Evolutionary conservation across 2,888 invertebrate species (phyloP).

Genomic region (Ichneumoninae sp.): DNA sequence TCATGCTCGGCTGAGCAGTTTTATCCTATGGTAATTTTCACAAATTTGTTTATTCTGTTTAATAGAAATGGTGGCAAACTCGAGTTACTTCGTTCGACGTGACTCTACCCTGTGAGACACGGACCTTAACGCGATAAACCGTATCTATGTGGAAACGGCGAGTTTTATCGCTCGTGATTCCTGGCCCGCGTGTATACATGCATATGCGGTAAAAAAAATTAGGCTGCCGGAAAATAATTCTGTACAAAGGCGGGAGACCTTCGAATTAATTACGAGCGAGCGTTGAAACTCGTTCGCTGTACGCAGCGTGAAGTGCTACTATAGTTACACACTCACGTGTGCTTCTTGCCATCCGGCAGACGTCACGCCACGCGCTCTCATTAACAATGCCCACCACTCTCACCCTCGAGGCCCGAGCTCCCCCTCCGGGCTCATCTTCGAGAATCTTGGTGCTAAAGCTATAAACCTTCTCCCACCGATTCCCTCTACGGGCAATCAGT

Average conservation of each 20-base stretch:
- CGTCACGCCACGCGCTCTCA: slow-evolving; percentile 77
- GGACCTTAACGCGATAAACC: slow-evolving; percentile 1
- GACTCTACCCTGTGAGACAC: not conserved
- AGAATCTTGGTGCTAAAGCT: slow-evolving; percentile 45
- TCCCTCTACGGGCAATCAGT: slow-evolving; percentile 42
- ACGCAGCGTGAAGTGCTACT: slow-evolving; percentile 39
- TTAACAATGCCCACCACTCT: slow-evolving; percentile 74
- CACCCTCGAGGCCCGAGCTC: slow-evolving; percentile 56
- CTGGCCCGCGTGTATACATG: slow-evolving; percentile 58
- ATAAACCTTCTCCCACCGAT: slow-evolving; percentile 14
- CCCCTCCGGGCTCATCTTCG: slow-evolving; percentile 39
- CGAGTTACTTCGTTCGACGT: not conserved
- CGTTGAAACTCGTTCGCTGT: slow-evolving; percentile 62
- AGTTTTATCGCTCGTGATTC: slow-evolving; percentile 75
- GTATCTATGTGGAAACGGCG: slow-evolving; percentile 60
- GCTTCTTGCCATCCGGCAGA: slow-evolving; percentile 69
- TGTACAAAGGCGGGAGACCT: slow-evolving; percentile 57
- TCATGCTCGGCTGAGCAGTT: not conserved
- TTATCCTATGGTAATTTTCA: slow-evolving; percentile 13
- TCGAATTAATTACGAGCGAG: slow-evolving; percentile 74
- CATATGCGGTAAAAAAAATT: slow-evolving; percentile 39
- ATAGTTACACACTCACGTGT: slow-evolving; percentile 23
- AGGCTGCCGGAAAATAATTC: slow-evolving; percentile 48
- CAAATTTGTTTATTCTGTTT: slow-evolving; percentile 30
- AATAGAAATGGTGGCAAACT: slow-evolving; percentile 28